phyloP scores from a whole-genome alignment of 2,113 vertebrate species.

The Asarcornis scutulata region DNA sequence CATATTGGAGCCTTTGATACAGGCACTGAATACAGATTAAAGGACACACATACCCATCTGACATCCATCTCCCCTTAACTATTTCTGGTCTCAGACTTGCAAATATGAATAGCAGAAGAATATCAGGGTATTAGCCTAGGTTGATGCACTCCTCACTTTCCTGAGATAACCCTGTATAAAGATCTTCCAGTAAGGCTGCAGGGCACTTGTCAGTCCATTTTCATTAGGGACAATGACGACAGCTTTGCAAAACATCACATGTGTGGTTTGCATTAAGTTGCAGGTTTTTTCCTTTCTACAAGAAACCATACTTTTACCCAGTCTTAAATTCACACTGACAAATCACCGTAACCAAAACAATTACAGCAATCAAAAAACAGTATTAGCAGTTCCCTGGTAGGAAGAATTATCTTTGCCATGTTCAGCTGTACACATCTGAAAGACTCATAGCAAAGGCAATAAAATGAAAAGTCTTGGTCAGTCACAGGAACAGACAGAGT shows the following conservation, averaged over 20 bases:
- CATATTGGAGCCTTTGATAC: not conserved
- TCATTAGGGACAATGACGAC: not conserved
- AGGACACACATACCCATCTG: fast-evolving
- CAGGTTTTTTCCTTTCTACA: not conserved
- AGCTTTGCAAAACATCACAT: fast-evolving
- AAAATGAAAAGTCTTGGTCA: not conserved
- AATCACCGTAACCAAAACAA: not conserved
- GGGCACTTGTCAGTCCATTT: not conserved
- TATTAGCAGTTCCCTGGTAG: not conserved
- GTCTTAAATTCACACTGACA: not conserved
- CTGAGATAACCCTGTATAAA: not conserved
- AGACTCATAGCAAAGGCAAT: not conserved
- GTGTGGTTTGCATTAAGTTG: not conserved
- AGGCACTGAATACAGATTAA: not conserved
- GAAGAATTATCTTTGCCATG: not conserved
- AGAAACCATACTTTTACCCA: not conserved
- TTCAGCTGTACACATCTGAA: not conserved
- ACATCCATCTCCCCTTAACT: not conserved
- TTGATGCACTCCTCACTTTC: not conserved
- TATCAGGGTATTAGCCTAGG: not conserved
- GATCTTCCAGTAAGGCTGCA: not conserved
- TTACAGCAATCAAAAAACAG: not conserved
- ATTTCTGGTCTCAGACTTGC: not conserved
- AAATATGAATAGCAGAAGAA: not conserved
- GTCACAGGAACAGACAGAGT: not conserved